Conservation (phyloP, 2,113 vertebrate species). For the Lycaon pictus region DNA sequence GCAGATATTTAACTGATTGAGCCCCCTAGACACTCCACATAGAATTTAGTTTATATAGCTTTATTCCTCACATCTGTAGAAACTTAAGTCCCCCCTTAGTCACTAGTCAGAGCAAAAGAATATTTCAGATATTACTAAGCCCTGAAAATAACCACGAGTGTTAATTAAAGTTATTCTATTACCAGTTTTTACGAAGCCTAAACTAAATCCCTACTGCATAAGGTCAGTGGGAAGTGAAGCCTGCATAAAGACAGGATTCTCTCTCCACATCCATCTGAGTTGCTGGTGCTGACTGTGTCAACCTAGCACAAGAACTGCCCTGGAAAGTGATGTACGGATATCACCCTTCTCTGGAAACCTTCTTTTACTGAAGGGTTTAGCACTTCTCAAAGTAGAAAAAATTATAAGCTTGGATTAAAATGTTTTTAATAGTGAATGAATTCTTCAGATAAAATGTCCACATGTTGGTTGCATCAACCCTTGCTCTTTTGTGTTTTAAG, state of each 20-base stretch:
- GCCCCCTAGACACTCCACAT: neutral
- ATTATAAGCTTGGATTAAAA: neutral
- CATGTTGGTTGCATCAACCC: neutral
- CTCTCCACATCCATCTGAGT: neutral
- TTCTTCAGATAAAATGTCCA: neutral
- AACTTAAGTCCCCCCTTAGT: neutral
- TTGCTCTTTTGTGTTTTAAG: neutral
- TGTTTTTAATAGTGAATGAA: conserved; percentile 7
- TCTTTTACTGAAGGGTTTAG: neutral
- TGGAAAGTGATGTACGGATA: neutral
- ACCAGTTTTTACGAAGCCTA: neutral
- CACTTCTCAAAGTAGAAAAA: neutral
- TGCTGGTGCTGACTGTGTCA: no score
- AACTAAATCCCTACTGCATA: neutral
- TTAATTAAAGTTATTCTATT: neutral
- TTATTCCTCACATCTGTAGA: neutral
- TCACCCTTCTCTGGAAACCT: neutral
- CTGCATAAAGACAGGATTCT: neutral
- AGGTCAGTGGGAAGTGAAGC: neutral
- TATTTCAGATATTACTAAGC: neutral
- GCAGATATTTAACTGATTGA: neutral
- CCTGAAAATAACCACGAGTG: neutral
- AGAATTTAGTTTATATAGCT: neutral
- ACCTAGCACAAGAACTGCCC: neutral
- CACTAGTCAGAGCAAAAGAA: neutral